phyloP scores from a whole-genome alignment of 1,140 invertebrate genomes.

The Eubasilissa regina region DNA sequence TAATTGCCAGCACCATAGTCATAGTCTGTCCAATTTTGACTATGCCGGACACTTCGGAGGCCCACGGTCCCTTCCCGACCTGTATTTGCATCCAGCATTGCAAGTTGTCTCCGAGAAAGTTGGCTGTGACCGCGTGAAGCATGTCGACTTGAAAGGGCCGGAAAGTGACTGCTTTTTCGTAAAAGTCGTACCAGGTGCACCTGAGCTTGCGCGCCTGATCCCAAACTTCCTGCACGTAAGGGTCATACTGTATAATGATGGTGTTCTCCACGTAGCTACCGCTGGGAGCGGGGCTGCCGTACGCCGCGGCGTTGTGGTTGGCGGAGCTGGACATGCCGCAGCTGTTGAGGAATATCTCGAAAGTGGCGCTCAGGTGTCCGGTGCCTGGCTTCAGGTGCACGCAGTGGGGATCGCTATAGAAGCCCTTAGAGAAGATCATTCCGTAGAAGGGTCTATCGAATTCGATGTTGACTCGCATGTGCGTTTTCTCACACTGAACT shows the following conservation, averaged over 20 bases:
- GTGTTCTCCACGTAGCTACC: slow-evolving; percentile 96
- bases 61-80: slow-evolving; percentile 95
- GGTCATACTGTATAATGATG: slow-evolving; percentile 95
- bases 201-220: slow-evolving; percentile 86
- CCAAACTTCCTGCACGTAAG: slow-evolving; percentile 94
- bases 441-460: slow-evolving; percentile 96
- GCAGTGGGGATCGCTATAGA: slow-evolving; percentile 92
- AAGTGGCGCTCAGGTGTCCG: slow-evolving; percentile 90
- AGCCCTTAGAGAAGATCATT: slow-evolving; percentile 95
- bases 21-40: slow-evolving; percentile 97
- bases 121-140: slow-evolving; percentile 93
- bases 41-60: slow-evolving; percentile 93
- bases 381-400: slow-evolving; percentile 92
- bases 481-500: slow-evolving; percentile 96
- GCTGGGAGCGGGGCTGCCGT: slow-evolving; percentile 87
- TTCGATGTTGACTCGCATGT: slow-evolving; percentile 95
- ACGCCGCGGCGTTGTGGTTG: slow-evolving; percentile 85
- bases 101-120: slow-evolving; percentile 94
- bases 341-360: slow-evolving; percentile 92
- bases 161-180: slow-evolving; percentile 95
- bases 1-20: slow-evolving; percentile 96
- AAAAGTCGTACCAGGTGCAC: slow-evolving; percentile 96
- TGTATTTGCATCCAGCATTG: slow-evolving; percentile 98
- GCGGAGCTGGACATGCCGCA: slow-evolving; percentile 93
- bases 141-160: slow-evolving; percentile 95